Evolutionary conservation across 2,797 vertebrate genomes (phyloP).

Genomic region (Enteromius argenteus): DNA sequence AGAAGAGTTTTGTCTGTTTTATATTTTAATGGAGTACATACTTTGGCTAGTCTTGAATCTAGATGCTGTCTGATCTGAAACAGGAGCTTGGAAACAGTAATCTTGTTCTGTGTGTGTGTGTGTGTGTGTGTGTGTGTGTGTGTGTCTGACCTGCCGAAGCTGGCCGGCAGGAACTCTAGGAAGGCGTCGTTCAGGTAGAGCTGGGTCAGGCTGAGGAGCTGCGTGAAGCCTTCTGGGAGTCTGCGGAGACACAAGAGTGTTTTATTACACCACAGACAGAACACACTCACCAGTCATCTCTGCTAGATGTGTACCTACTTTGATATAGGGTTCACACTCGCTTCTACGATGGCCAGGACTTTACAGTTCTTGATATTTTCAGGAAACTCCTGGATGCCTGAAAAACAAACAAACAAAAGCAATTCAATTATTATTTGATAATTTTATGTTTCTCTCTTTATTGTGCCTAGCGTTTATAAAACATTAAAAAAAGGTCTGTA

Average conservation of each 20-base stretch:
- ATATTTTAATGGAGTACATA: slow-evolving; percentile 6
- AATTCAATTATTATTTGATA: background rate
- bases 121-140: background rate
- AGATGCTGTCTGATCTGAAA: slow-evolving; percentile 8
- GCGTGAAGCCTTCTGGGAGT: slow-evolving; percentile 98
- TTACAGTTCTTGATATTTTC: slow-evolving; percentile 99
- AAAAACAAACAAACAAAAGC: slow-evolving; percentile 27
- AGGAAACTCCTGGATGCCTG: slow-evolving; percentile 99
- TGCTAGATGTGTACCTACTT: slow-evolving; percentile 84
- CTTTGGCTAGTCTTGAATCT: background rate
- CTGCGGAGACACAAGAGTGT: slow-evolving; percentile 70
- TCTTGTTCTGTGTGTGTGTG: background rate
- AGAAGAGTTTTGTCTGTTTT: background rate
- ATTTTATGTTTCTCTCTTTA: background rate
- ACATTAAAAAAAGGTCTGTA: background rate
- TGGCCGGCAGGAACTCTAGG: slow-evolving; percentile 95
- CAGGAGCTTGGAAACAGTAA: background rate
- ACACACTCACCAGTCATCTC: background rate
- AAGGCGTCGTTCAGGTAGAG: slow-evolving; percentile 99
- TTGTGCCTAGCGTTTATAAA: background rate
- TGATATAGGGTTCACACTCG: slow-evolving; percentile 98
- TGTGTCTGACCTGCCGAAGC: slow-evolving; percentile 89
- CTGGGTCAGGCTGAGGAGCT: slow-evolving; percentile 94
- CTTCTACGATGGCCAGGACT: slow-evolving; percentile 91
- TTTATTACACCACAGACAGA: slow-evolving; percentile 30